Evolutionary conservation across 2,797 vertebrate species (phyloP), one percentile per base, ranked within the genome.

Genomic region (Dermochelys coriacea): DNA sequence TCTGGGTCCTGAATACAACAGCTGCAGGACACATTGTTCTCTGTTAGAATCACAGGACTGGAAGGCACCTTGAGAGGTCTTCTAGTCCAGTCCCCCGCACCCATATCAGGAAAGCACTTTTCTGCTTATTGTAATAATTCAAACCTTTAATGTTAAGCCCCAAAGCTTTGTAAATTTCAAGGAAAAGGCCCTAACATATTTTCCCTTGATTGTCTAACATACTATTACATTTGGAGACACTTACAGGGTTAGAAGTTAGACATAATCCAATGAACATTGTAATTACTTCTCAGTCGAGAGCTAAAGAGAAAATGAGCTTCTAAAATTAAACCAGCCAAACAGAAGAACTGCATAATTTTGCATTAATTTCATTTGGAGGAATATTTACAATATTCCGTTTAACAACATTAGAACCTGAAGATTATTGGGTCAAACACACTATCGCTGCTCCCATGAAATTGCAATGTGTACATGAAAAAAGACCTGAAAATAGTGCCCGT

Each of bases 301-400:
- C 50, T 34, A 8, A 0, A 52, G 80, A 82, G 84, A 78, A 92
- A 92, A 83, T 0, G 0, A 55, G 83, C 25, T 87, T 51, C 91
- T 90, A 93, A 94, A 94, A 94, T 83, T 83, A 80, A 92, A 78
- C 47, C 47, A 12, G 80, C 3, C 12, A 91, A 94, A 86, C 1
- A 18, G 81, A 54, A 47, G 45, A 86, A 57, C 7, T 27, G 88
- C 87, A 88, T 87, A 83, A 88, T 91, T 94, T 93, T 90, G 79
- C 88, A 85, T 49, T 37, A 12, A 88, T 94, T 93, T 82, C 23
- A 12, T 49, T 49, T 1, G 34, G 8, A 19, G 52, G 74, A 81
- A 81, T 91, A 87, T 84, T 86, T 85, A 90, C 61, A 88, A 68
- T 88, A 84, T 19, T 59, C n/a, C 6, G 37, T 74, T 91, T 64